Percentiles rank a stretch among this genome's conserved stretches.
Evolutionary conservation across 2,888 invertebrate species (phyloP).

Genomic region (Spilarctia lutea): DNA sequence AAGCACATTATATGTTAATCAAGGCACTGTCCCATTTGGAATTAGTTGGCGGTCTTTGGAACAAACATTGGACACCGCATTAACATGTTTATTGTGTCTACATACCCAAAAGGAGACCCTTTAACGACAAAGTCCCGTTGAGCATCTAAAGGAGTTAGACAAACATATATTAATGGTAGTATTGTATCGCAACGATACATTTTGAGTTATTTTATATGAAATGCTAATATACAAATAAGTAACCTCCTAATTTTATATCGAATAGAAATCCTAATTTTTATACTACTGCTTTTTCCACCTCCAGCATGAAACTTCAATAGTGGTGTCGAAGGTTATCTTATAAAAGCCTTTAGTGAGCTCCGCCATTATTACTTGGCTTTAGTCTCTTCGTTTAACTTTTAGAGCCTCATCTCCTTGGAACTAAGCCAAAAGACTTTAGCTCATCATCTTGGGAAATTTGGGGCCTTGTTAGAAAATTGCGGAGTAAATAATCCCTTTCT

Average conservation of each 20-base stretch:
- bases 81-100: slow-evolving; percentile 53
- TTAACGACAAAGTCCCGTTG: slow-evolving; percentile 38
- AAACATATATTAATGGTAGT: slow-evolving; percentile 35
- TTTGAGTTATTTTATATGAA: background rate
- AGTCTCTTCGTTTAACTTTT: slow-evolving; percentile 42
- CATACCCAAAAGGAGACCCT: slow-evolving; percentile 36
- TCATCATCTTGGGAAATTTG: slow-evolving; percentile 44
- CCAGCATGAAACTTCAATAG: slow-evolving; percentile 4
- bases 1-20: slow-evolving; percentile 55
- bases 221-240: background rate
- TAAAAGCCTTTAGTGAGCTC: slow-evolving; percentile 24
- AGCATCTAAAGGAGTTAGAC: slow-evolving; percentile 28
- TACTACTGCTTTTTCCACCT: background rate
- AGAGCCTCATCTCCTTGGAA: slow-evolving; percentile 43
- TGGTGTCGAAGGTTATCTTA: slow-evolving; percentile 26
- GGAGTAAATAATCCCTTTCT: slow-evolving; percentile 33
- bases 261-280: background rate
- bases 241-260: background rate
- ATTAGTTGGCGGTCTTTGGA: slow-evolving; percentile 49
- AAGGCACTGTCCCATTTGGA: slow-evolving; percentile 44
- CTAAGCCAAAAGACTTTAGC: slow-evolving; percentile 48
- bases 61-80: slow-evolving; percentile 52
- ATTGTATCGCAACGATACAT: background rate
- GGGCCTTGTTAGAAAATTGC: slow-evolving; percentile 41
- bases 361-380: slow-evolving; percentile 28